These are phyloP conservation scores for Gambusia affinis DNA, from an alignment of 2,113 vertebrate genomes.

Conservation along the genomic window DNA sequence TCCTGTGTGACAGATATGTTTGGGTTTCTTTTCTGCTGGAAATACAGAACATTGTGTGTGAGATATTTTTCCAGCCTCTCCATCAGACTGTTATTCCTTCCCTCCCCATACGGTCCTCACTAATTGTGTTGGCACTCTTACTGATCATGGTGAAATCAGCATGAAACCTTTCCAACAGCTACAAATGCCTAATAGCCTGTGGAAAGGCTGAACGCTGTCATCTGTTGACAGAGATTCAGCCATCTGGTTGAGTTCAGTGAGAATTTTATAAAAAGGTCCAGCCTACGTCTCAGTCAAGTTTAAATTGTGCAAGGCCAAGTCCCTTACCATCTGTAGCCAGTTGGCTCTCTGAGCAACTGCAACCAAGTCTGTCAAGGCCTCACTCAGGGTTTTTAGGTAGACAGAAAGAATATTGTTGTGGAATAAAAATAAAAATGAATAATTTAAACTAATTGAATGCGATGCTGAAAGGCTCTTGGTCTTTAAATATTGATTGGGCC, in stretches of 20 bases:
- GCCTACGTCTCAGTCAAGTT: conserved; percentile 19
- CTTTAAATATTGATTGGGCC: too few relatives aligned
- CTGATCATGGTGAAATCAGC: not conserved
- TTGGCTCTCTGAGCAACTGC: not conserved
- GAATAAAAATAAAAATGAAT: not conserved
- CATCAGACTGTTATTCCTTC: conserved; percentile 20
- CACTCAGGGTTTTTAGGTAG: not conserved
- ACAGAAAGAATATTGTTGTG: not conserved
- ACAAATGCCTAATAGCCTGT: conserved; percentile 26
- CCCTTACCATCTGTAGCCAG: conserved; percentile 6
- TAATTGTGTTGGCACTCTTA: conserved; percentile 27
- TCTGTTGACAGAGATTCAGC: conserved; percentile 31
- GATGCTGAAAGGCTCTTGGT: not conserved
- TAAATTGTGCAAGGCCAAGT: conserved; percentile 10
- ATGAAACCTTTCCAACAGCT: not conserved
- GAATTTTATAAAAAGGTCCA: conserved; percentile 26
- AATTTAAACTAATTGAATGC: not conserved
- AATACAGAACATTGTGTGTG: conserved; percentile 8
- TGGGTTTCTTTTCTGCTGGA: not conserved
- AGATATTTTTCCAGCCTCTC: conserved; percentile 18
- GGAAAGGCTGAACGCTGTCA: conserved; percentile 23
- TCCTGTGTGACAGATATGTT: not conserved
- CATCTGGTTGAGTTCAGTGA: conserved; percentile 43
- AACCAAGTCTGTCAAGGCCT: conserved; percentile 3
- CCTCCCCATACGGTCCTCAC: conserved; percentile 29